phyloP scores from a whole-genome alignment of 2,888 invertebrate genomes.

The Nasonia oneida region DNA sequence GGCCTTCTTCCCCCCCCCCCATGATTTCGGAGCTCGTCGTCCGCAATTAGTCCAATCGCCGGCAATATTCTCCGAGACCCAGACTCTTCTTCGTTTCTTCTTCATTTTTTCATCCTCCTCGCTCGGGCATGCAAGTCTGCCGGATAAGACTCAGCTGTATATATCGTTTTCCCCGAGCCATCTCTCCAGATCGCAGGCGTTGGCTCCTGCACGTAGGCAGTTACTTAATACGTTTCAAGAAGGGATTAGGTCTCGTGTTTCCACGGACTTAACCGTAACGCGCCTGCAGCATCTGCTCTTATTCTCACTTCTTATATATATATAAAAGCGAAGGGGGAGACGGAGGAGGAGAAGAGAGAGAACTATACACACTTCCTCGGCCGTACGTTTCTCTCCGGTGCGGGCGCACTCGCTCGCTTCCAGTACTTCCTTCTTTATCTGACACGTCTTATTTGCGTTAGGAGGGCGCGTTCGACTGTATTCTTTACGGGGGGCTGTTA shows the following conservation, averaged over 20 bases:
- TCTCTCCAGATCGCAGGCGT: slow-evolving; percentile 15
- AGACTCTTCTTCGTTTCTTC: background rate
- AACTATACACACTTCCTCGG: slow-evolving; percentile 18
- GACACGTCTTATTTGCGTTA: slow-evolving; percentile 46
- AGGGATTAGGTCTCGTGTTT: slow-evolving; percentile 76
- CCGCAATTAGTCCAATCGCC: slow-evolving; percentile 14
- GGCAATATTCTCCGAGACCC: background rate
- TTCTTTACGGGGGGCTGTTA: background rate
- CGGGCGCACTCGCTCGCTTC: background rate
- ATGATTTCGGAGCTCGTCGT: background rate
- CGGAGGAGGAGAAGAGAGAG: background rate
- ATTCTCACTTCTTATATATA: background rate
- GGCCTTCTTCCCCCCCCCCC: background rate
- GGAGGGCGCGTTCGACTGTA: background rate
- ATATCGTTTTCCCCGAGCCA: slow-evolving; percentile 30
- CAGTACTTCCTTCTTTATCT: slow-evolving; percentile 52
- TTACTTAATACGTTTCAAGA: slow-evolving; percentile 75
- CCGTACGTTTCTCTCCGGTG: slow-evolving; percentile 5
- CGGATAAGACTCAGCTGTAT: background rate
- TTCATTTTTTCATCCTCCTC: background rate
- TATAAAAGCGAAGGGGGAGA: background rate
- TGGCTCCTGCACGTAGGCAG: slow-evolving; percentile 65
- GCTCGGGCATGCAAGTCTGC: background rate
- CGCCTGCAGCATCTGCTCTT: slow-evolving; percentile 66
- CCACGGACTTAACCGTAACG: slow-evolving; percentile 68